Evolutionary conservation across 2,113 vertebrate genomes (phyloP), one percentile per base, ranked within the genome.

Genomic region (Hippocampus barbouri): DNA sequence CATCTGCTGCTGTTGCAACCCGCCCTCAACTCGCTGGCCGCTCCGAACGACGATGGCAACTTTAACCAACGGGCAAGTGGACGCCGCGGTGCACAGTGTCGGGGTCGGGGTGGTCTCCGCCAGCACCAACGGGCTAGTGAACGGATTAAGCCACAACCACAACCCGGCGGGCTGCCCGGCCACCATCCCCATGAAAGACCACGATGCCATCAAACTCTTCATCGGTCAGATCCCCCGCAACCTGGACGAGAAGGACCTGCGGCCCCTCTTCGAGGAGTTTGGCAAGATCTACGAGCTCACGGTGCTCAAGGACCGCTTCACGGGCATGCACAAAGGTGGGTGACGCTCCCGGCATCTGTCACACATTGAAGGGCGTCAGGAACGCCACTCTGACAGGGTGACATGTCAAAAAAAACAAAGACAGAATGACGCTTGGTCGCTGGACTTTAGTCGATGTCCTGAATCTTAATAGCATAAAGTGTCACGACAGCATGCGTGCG

Each of bases 101-200:
- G 94, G 92, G 91, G 94, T 93, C 92, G 93, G 93, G 89, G 93
- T 94, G 92, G 89, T 93, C 91, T 95, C 93, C 91, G 93, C 93
- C 90, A 94, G 90, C 93, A 94, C 94, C 89, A 95, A 95, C 91
- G 97, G 97, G 93, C 96, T 97, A 87, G 95, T 98, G 95, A 99
- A 99, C 94, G 97, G 96, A 98, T 97, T 98, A 97, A 98, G 92
- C 94, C 96, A 93, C 90, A 94, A 93, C 93, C 95, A 94, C 91
- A 96, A 95, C 91, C 95, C 95, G 90, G 94, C 93, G 93, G 95
- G 96, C 94, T 94, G 95, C 90, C 94, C 85, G 75, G 88, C 94
- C 93, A 98, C 97, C 94, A 98, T 98, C 91, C 97, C 97, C 92
- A 98, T 99, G 97, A 99, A 99, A 94, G 97, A 99, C 94, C 97